Evolutionary conservation across 2,888 invertebrate species (phyloP).

Genomic region (Copidosoma aretas): DNA sequence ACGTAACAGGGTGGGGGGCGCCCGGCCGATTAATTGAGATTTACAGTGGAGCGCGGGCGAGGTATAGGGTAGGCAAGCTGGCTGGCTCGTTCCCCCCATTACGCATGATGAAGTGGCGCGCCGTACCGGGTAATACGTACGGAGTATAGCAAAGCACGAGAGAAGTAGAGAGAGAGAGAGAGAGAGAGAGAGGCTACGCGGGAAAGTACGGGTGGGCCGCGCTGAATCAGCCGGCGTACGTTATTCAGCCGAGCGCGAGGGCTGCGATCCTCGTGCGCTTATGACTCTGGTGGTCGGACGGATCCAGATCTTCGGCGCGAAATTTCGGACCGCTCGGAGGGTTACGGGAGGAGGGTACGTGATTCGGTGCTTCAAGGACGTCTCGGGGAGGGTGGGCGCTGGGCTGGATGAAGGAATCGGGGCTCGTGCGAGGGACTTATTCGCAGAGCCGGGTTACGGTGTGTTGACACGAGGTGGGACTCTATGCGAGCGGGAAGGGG

Average conservation of each 20-base stretch:
- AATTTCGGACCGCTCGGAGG: conserved; percentile 41
- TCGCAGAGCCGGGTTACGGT: no score
- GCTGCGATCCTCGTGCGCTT: no score
- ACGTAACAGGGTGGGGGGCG: neutral
- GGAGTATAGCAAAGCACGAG: conserved; percentile 44
- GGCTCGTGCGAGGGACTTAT: no score
- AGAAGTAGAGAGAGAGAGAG: conserved; percentile 46
- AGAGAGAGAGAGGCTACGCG: no score
- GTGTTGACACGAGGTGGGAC: no score
- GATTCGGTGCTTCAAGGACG: conserved; percentile 23
- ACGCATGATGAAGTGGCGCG: conserved; percentile 47
- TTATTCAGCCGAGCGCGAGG: conserved; percentile 53
- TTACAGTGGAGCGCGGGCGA: conserved; percentile 25
- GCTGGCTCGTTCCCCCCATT: conserved; percentile 38
- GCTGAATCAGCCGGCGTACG: conserved; percentile 50
- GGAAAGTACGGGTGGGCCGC: no score
- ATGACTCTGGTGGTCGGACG: no score
- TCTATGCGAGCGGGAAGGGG: no score
- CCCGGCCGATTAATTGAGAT: conserved; percentile 39
- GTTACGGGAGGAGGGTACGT: conserved; percentile 37
- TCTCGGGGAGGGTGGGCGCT: neutral
- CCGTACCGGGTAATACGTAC: conserved; percentile 6
- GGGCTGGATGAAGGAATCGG: no score
- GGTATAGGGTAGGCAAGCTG: no score
- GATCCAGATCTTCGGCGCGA: no score